These are phyloP conservation scores for Drosophila cognata DNA, from an alignment of 2,888 invertebrate genomes.

Conservation along the genomic window DNA sequence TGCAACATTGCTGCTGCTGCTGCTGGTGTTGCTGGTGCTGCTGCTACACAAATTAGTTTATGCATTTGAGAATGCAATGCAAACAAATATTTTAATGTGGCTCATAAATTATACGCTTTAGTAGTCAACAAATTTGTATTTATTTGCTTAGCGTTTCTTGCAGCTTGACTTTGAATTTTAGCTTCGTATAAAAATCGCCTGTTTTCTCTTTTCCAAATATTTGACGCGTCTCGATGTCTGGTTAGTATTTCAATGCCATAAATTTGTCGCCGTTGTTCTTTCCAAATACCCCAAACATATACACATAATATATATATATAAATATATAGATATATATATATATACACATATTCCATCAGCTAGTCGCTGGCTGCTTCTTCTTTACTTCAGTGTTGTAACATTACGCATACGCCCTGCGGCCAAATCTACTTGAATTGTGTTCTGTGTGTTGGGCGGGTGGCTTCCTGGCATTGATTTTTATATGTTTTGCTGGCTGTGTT, in stretches of 20 bases:
- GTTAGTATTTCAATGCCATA: constrained; percentile 77
- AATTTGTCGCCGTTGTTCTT: constrained; percentile 71
- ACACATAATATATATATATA: constrained; percentile 9
- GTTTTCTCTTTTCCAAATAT: not conserved
- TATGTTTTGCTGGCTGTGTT: constrained; percentile 31
- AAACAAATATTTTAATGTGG: constrained; percentile 36
- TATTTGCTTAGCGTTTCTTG: constrained; percentile 52
- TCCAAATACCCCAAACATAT: constrained; percentile 40
- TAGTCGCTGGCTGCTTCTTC: constrained; percentile 9
- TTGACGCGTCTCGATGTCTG: constrained; percentile 78
- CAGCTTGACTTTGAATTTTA: constrained; percentile 53
- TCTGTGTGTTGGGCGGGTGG: constrained; percentile 53
- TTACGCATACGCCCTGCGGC: constrained; percentile 72
- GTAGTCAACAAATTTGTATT: constrained; percentile 45
- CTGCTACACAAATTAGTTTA: constrained; percentile 26
- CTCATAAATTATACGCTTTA: constrained; percentile 65
- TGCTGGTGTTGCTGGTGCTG: not conserved
- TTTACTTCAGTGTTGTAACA: constrained; percentile 40
- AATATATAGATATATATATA: not conserved
- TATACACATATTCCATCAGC: not conserved
- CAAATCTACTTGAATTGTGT: constrained; percentile 4
- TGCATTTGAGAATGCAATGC: constrained; percentile 49
- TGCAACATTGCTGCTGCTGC: constrained; percentile 45
- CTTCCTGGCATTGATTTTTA: constrained; percentile 74
- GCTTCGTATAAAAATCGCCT: not conserved